Base-by-base conservation (phyloP, 2,888 invertebrate genomes). In the Geophilus truncorum region DNA sequence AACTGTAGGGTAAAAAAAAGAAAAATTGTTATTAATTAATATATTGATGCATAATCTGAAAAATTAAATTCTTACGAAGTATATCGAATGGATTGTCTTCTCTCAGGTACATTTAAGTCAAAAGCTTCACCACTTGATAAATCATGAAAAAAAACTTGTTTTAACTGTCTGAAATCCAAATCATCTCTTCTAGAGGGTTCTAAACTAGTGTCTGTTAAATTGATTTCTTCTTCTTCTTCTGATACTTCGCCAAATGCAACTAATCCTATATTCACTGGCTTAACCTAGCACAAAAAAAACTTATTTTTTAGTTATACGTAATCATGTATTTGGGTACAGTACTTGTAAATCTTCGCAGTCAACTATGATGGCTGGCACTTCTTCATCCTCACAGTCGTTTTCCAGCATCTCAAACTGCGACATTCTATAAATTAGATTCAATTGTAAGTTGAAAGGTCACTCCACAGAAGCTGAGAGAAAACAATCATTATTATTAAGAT, bases 221-320 rank as follows among this genome's bases (percentile, higher is more conserved):
- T 80, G 28, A 81, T 78, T 80, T 81, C 77, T 30, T 75, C 81
- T 62, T 81, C 81, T 21, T 80, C 80, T 62, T 81, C 81, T n/a
- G 81, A 81, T 62, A 80, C 81, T 78, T 81, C 81, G 0, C 81
- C 81, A 32, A 77, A 36, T 6, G 80, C 70, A 21, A 81, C 80
- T 9, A 80, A n/a, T 1, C 76, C 77, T 32, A 34, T 7, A 5
- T 70, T 57, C 78, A 28, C 12, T 79, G 30, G 36, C 51, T 62
- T 78, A 4, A 51, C 15, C 15, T 51, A 18, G 15, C 4, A 51
- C 18, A 51, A 5, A n/a, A 51, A 51, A 4, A 36, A 36, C 6
- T 36, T 36, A 36, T 36, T 6, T 9, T 36, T 36, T 9, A 36
- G 12, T 9, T 9, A 51, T 9, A n/a, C 51, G 7, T 4, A 18